Evolutionary conservation across 2,888 invertebrate species (phyloP).

Genomic region (Ophioninae sp.): DNA sequence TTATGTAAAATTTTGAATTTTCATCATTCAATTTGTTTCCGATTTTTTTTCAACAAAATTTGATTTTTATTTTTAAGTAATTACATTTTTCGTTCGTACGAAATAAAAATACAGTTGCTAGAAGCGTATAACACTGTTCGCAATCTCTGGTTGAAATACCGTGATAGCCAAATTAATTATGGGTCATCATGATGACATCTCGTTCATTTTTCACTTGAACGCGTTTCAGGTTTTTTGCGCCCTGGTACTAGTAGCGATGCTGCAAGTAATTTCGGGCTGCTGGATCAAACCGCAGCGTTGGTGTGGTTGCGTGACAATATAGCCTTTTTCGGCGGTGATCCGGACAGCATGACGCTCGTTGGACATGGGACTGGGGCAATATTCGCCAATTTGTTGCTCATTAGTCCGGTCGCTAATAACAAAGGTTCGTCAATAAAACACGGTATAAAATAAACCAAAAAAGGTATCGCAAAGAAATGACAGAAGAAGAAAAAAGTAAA

Average conservation of each 20-base stretch:
- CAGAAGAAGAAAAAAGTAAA: background rate
- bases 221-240: slow-evolving; percentile 87
- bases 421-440: slow-evolving; percentile 76
- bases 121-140: background rate
- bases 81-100: too few relatives aligned
- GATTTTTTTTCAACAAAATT: too few relatives aligned
- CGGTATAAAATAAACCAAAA: background rate
- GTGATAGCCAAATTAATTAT: background rate
- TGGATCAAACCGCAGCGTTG: slow-evolving; percentile 96
- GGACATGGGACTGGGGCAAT: slow-evolving; percentile 98
- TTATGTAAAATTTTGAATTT: too few relatives aligned
- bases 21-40: too few relatives aligned
- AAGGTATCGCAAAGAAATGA: background rate
- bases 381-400: slow-evolving; percentile 95
- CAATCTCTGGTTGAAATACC: background rate
- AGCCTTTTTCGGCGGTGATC: slow-evolving; percentile 94
- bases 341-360: slow-evolving; percentile 92
- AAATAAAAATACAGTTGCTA: background rate
- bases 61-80: too few relatives aligned
- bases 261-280: slow-evolving; percentile 94
- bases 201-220: slow-evolving; percentile 11
- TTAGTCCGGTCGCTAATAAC: slow-evolving; percentile 90
- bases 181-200: background rate
- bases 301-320: slow-evolving; percentile 98
- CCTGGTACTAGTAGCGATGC: slow-evolving; percentile 88